phyloP scores from a whole-genome alignment of 2,113 vertebrate genomes.

The Prietella phreatophila region DNA sequence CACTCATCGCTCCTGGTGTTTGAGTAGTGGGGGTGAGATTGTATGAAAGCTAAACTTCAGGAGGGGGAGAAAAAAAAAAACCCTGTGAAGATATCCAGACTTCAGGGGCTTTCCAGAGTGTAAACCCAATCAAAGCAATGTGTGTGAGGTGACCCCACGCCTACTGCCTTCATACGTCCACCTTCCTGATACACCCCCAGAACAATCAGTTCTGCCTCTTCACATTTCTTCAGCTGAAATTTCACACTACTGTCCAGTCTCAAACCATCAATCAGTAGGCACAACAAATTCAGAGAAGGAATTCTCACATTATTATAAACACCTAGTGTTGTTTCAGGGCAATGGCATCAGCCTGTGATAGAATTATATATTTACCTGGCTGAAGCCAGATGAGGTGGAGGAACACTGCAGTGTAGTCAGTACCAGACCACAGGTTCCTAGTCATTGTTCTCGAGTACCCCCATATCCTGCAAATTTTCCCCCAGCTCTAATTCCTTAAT shows the following conservation, averaged over 20 bases:
- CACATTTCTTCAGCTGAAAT: neutral
- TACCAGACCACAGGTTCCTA: neutral
- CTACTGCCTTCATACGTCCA: conserved; percentile 22
- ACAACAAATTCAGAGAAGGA: neutral
- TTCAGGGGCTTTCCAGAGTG: conserved; percentile 22
- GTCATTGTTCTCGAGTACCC: neutral
- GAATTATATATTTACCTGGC: neutral
- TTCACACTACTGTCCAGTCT: neutral
- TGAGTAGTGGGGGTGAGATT: neutral
- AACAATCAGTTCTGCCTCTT: conserved; percentile 10
- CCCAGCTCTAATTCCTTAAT: neutral
- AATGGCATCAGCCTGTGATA: neutral
- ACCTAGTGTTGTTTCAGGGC: neutral
- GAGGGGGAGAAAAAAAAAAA: neutral
- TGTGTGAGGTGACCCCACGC: neutral
- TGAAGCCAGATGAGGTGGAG: neutral
- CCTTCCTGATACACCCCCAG: neutral
- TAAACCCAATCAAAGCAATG: neutral
- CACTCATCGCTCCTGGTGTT: neutral
- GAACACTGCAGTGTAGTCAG: neutral
- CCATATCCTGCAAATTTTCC: neutral
- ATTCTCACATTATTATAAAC: neutral
- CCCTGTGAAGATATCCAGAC: neutral
- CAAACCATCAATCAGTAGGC: neutral
- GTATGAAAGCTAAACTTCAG: neutral